phyloP scores from a whole-genome alignment of 2,888 invertebrate species.

The Xanthorhoe spadicearia region DNA sequence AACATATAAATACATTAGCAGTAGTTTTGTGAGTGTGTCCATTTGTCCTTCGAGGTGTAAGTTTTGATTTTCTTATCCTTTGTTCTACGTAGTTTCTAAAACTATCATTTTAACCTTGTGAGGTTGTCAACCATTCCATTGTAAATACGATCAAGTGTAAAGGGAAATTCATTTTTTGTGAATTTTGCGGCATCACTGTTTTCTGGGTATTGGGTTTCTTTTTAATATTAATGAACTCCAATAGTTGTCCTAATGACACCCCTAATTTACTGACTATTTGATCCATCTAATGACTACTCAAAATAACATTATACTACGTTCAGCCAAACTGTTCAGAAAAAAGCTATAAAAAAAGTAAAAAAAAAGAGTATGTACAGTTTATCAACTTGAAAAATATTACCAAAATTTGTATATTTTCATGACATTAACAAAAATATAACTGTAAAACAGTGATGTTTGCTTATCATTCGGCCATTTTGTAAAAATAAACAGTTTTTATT shows the following conservation, averaged over 20 bases:
- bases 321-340: not conserved
- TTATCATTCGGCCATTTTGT: constrained; percentile 43
- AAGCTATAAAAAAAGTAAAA: not conserved
- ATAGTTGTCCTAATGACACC: not conserved
- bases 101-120: constrained; percentile 45
- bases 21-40: constrained; percentile 70
- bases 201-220: constrained; percentile 51
- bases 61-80: constrained; percentile 66
- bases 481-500: constrained; percentile 48
- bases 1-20: constrained; percentile 39
- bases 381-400: too few species aligned
- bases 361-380: too few species aligned
- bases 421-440: constrained; percentile 18
- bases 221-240: constrained; percentile 1
- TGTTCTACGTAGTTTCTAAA: constrained; percentile 71
- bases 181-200: constrained; percentile 61
- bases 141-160: constrained; percentile 84
- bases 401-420: not conserved
- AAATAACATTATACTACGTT: constrained; percentile 9
- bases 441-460: constrained; percentile 59
- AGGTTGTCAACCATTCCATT: constrained; percentile 57
- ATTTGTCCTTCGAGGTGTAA: constrained; percentile 68
- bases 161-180: constrained; percentile 57
- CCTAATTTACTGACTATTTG: constrained; percentile 10
- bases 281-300: constrained; percentile 1